Percentiles rank a stretch among this genome's conserved stretches.
Evolutionary conservation across 2,113 vertebrate species (phyloP).

Genomic region (Elanoides forficatus): DNA sequence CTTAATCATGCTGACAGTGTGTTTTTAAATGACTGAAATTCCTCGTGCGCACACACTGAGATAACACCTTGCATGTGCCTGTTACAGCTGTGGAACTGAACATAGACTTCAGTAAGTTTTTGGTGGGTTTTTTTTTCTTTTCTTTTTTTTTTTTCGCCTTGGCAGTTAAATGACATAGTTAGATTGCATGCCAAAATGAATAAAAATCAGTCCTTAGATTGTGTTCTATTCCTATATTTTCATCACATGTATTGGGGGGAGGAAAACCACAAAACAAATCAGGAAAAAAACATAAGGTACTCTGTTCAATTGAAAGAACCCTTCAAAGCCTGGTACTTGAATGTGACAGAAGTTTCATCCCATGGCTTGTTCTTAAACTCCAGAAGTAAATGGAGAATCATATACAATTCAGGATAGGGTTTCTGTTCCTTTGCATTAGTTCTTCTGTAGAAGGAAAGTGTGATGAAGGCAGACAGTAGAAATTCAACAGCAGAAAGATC

Average conservation of each 20-base stretch:
- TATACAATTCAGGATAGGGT: background rate
- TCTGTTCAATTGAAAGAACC: background rate
- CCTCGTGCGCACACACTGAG: background rate
- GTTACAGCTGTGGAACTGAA: background rate
- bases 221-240: background rate
- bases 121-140: background rate
- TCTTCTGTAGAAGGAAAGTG: background rate
- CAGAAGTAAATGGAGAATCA: conserved; percentile 15
- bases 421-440: conserved; percentile 10
- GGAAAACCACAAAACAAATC: background rate
- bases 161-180: conserved; percentile 20
- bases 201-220: conserved; percentile 11
- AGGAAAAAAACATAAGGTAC: background rate
- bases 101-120: background rate
- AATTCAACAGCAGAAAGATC: background rate
- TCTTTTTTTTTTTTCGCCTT: background rate
- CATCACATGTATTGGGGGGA: background rate
- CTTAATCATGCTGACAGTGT: background rate
- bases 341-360: conserved; percentile 12
- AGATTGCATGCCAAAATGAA: conserved; percentile 25
- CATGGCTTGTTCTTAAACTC: background rate
- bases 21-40: conserved; percentile 18
- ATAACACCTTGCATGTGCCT: background rate
- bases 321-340: background rate
- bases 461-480: conserved; percentile 24